Conservation (phyloP, 2,113 vertebrate genomes). For the Ivindomyrus marchei region DNA sequence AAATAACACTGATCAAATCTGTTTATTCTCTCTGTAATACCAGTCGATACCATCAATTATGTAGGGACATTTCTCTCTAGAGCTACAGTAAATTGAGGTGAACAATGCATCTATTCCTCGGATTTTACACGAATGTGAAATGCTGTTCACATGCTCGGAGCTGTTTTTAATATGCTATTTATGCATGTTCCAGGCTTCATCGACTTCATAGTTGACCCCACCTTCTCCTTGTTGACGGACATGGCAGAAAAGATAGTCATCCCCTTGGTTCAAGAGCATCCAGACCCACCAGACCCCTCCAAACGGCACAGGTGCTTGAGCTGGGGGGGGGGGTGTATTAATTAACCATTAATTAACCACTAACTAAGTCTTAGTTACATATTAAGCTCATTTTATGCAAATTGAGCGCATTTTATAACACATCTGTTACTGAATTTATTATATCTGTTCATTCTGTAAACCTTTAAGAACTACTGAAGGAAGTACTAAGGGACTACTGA, state of each 20-base stretch:
- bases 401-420: background rate
- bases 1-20: background rate
- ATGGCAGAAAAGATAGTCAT: constrained; percentile 87
- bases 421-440: background rate
- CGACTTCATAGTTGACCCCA: constrained; percentile 91
- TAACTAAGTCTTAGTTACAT: background rate
- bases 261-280: constrained; percentile 71
- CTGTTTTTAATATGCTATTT: background rate
- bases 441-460: background rate
- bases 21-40: background rate
- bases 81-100: background rate
- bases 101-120: background rate
- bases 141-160: background rate
- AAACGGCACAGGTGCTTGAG: constrained; percentile 57
- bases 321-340: background rate
- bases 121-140: background rate
- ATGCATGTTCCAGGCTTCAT: constrained; percentile 71
- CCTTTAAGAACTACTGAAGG: background rate
- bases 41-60: background rate
- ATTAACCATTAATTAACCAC: background rate
- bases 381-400: background rate
- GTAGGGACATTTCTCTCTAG: background rate
- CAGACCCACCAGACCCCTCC: constrained; percentile 61
- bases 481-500: background rate
- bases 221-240: constrained; percentile 84